Conservation (phyloP, 2,888 invertebrate genomes). For the Melinaea marsaeus region DNA sequence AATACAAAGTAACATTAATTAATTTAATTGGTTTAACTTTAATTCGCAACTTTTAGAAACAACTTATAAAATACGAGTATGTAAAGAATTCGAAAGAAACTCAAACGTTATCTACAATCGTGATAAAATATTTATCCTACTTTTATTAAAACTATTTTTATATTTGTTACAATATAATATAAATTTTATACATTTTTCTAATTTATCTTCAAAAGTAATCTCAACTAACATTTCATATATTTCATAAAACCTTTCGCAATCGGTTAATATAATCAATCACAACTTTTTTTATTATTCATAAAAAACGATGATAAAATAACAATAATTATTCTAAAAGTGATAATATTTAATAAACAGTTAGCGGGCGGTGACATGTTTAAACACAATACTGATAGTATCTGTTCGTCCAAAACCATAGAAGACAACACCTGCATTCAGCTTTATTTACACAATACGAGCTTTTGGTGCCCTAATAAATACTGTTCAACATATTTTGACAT, state of each 20-base stretch:
- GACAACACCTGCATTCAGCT: slow-evolving; percentile 53
- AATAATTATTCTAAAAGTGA: slow-evolving; percentile 16
- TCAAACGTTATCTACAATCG: too few relatives aligned
- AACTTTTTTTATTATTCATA: too few relatives aligned
- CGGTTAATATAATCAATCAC: too few relatives aligned
- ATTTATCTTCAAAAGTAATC: too few relatives aligned
- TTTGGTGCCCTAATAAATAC: slow-evolving; percentile 55
- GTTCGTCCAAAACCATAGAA: slow-evolving; percentile 39
- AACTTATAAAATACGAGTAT: too few relatives aligned
- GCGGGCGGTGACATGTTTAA: slow-evolving; percentile 47
- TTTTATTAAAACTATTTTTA: too few relatives aligned
- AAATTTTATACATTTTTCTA: too few relatives aligned
- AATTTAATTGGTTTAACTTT: slow-evolving; percentile 3
- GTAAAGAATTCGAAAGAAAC: too few relatives aligned
- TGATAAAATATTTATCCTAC: too few relatives aligned
- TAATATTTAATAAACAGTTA: slow-evolving; percentile 35
- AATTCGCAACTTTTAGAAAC: not conserved
- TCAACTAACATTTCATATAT: too few relatives aligned
- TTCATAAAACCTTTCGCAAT: too few relatives aligned
- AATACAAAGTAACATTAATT: not conserved
- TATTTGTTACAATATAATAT: too few relatives aligned
- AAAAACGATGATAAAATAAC: not conserved
- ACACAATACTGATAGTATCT: slow-evolving; percentile 52
- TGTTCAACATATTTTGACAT: slow-evolving; percentile 60
- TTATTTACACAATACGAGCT: slow-evolving; percentile 53